A percentile compares a stretch with the other conserved stretches of the same genome.
Conservation (phyloP, 2,888 invertebrate species). For the Ernsta delagoae region DNA sequence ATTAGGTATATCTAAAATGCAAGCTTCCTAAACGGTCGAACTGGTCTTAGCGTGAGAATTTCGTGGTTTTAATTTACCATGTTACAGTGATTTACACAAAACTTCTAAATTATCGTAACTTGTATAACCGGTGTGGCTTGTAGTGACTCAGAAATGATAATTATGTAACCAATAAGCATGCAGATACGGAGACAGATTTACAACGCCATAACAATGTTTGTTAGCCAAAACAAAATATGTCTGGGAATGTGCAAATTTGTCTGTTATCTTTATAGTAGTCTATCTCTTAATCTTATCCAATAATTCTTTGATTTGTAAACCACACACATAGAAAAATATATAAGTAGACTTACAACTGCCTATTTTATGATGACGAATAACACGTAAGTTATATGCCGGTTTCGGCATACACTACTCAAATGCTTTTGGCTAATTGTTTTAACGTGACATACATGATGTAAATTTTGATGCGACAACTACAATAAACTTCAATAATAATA, state of each 20-base stretch:
- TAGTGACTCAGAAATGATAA: constrained; percentile 19
- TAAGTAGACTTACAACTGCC: too few species aligned
- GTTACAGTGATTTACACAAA: constrained; percentile 20
- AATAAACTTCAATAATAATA: too few species aligned
- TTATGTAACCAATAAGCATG: constrained; percentile 19
- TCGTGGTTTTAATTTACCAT: constrained; percentile 13
- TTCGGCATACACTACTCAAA: too few species aligned
- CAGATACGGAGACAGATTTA: constrained; percentile 21
- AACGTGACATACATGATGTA: too few species aligned
- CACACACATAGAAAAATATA: neutral
- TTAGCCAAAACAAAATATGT: constrained; percentile 20
- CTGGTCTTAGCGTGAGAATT: constrained; percentile 28
- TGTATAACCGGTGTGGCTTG: constrained; percentile 15
- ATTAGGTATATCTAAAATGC: constrained; percentile 17
- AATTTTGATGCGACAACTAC: too few species aligned
- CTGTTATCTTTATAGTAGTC: constrained; percentile 6
- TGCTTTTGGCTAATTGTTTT: too few species aligned
- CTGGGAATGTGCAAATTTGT: neutral
- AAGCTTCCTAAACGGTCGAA: constrained; percentile 30
- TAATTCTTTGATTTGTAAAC: neutral
- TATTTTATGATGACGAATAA: too few species aligned
- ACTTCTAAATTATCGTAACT: constrained; percentile 6
- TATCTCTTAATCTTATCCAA: neutral
- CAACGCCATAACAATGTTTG: constrained; percentile 7
- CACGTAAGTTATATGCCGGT: neutral